A percentile compares a stretch with the other conserved stretches of the same genome.
Conservation (phyloP, 2,797 vertebrate species). For the Takifugu ocellatus region DNA sequence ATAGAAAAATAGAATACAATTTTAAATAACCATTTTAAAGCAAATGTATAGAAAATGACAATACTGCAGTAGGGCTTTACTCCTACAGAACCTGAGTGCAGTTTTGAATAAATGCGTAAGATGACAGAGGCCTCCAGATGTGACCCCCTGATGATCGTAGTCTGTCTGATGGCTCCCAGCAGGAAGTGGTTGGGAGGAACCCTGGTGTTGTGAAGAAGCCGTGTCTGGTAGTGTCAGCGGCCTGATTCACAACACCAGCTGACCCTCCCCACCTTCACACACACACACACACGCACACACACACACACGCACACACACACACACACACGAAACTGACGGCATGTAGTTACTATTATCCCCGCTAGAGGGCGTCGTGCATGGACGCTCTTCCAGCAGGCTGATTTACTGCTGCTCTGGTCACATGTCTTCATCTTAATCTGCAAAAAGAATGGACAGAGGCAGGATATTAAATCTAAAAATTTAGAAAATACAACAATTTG, state of each 20-base stretch:
- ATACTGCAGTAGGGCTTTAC: no score
- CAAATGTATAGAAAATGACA: no score
- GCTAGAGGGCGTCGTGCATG: conserved; percentile 31
- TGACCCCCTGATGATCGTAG: no score
- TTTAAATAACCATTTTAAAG: no score
- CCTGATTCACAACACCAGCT: conserved; percentile 99
- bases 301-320: neutral
- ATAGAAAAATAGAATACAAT: no score
- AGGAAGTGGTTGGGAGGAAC: conserved; percentile 77
- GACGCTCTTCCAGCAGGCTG: neutral
- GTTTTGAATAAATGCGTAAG: no score
- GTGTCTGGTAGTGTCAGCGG: conserved; percentile 83
- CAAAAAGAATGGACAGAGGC: conserved; percentile 11
- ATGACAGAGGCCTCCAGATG: no score
- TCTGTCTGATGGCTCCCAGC: conserved; percentile 1
- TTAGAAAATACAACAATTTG: no score
- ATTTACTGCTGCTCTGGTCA: conserved; percentile 5
- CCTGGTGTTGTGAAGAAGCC: conserved; percentile 99
- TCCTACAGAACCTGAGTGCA: no score
- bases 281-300: conserved; percentile 4
- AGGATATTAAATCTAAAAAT: neutral
- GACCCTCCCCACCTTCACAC: conserved; percentile 80
- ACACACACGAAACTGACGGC: neutral
- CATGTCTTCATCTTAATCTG: conserved; percentile 22
- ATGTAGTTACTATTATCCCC: conserved; percentile 13